Base-by-base conservation (phyloP, 1,140 invertebrate genomes). In the Trigoniulus corallinus region DNA sequence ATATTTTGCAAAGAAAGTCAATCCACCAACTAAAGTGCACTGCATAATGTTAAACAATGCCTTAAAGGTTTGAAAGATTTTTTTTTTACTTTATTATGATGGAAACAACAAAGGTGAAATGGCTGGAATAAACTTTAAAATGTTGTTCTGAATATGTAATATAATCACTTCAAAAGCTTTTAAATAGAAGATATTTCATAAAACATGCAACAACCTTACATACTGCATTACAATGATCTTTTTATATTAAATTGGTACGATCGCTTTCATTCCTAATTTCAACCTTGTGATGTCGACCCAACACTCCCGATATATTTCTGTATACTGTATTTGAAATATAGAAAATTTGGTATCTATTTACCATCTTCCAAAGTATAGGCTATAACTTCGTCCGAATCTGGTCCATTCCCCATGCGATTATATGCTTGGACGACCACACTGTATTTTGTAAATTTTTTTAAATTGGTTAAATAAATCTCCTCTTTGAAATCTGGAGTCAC, bases 361-460 rank as follows among this genome's bases (percentile, higher is more conserved):
- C 82, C 82, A 64, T 84, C 84, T 65, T 85, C 82, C 61, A 84
- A 69, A n/a, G 84, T 88, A 59, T 83, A 79, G 0, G 80, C 79
- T 0, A 75, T 71, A 0, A 79, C 70, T 40, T 82, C 77, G 45
- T 83, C 78, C 0, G 81, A 83, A 0, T 80, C 66, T 2, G 86
- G 87, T 24, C 86, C 85, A 18, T 65, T 61, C 2, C 73, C 73
- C 49, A 67, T 63, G 1, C 54, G 53, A 52, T 70, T 70, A 54
- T 60, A 69, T 27, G 64, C 65, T 54, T 69, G 67, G 2, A 69
- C 56, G 2, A 67, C 60, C 22, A 69, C 56, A 47, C 61, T 58
- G 51, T 68, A 69, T 20, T 61, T 56, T 3, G 64, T 67, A 46
- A 57, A 63, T n/a, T 63, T 59, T 41, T 55, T 52, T n/a, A 68